phyloP scores from a whole-genome alignment of 2,888 invertebrate species.

The Leptarthrus brevirostris region DNA sequence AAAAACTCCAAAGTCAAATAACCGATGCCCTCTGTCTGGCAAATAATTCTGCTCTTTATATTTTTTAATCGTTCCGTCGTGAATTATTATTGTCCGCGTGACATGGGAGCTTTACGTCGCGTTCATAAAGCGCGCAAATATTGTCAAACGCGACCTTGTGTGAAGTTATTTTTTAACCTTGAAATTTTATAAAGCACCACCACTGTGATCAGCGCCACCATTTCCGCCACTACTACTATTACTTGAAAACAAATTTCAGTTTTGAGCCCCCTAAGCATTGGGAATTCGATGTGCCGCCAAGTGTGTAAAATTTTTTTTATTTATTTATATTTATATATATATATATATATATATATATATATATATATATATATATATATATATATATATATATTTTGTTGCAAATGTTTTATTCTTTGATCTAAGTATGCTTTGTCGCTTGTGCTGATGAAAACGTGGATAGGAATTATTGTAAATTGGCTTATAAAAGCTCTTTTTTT shows the following conservation, averaged over 20 bases:
- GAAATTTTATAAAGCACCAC: slow-evolving; percentile 58
- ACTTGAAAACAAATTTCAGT: neutral
- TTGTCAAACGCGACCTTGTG: slow-evolving; percentile 62
- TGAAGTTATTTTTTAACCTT: slow-evolving; percentile 67
- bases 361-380: too few relatives aligned
- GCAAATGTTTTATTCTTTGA: too few relatives aligned
- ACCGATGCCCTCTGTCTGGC: slow-evolving; percentile 25
- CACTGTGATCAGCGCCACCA: slow-evolving; percentile 52
- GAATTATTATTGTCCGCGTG: slow-evolving; percentile 17
- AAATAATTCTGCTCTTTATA: slow-evolving; percentile 4
- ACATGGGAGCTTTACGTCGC: slow-evolving; percentile 8
- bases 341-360: too few relatives aligned
- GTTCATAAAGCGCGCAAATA: neutral
- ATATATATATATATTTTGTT: too few relatives aligned
- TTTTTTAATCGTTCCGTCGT: slow-evolving; percentile 34
- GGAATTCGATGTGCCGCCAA: too few relatives aligned
- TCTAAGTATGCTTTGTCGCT: too few relatives aligned
- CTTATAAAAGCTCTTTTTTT: slow-evolving; percentile 28
- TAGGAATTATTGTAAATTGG: slow-evolving; percentile 9
- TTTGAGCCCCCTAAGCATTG: neutral
- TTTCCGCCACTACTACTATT: slow-evolving; percentile 33
- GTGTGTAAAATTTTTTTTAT: too few relatives aligned
- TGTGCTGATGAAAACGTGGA: too few relatives aligned
- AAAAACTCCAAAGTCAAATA: slow-evolving; percentile 40
- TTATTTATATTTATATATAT: too few relatives aligned